Base-by-base conservation (phyloP, 2,797 vertebrate genomes). In the Leucoraja ocellata region DNA sequence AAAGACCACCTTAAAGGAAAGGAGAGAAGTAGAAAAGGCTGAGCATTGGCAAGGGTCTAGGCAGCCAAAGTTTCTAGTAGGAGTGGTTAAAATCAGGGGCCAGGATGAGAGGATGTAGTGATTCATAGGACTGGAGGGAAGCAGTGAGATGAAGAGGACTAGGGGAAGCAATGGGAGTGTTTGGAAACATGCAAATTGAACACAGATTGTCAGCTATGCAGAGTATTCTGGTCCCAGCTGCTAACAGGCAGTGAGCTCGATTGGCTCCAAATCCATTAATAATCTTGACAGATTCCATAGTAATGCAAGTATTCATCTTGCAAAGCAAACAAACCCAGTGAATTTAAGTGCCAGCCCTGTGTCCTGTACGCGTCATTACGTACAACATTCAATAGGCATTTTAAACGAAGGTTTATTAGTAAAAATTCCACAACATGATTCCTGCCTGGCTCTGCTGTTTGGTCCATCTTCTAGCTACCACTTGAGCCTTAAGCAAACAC, bases 361-460 rank as follows among this genome's bases (percentile, higher is more conserved):
- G 32, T 90, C 93, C 95, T 95, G 94, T 95, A 94, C 94, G 94
- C 95, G 95, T 96, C 93, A 94, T 95, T 95, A 96, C 95, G 95
- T 95, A 94, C 94, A 92, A 93, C 94, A 96, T 95, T 96, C 96
- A 95, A 95, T 94, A 93, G 93, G 71, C 93, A 95, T 95, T 95
- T 95, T 95, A 96, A 96, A 95, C 95, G 94, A 95, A 93, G 93
- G 94, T 95, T 97, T 96, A 96, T 97, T 97, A 97, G 95, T 94
- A 95, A 93, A 94, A 95, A 95, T 97, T 97, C 90, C 96, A 96
- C 95, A 95, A 96, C 96, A 96, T 93, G 94, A 95, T 95, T 96
- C 96, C 36, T 95, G 96, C 95, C 95, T 96, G 95, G 97, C 96
- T 95, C 95, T 93, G 94, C 94, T 95, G 95, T 96, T 97, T 97